Evolutionary conservation across 2,113 vertebrate genomes (phyloP).

Genomic region (Sciurus niger): DNA sequence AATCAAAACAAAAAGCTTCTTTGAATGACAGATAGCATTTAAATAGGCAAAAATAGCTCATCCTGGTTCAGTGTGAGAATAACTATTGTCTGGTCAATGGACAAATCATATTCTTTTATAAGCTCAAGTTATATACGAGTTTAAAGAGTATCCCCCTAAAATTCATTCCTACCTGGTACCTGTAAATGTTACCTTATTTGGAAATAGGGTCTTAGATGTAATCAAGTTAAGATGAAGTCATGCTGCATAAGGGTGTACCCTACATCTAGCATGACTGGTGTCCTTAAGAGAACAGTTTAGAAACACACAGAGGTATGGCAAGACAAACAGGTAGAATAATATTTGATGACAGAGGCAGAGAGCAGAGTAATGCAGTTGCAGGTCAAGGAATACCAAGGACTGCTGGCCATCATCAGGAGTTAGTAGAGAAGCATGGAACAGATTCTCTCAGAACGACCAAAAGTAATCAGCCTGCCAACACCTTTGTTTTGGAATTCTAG

Average conservation of each 20-base stretch:
- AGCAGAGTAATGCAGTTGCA: neutral
- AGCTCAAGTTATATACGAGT: neutral
- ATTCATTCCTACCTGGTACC: neutral
- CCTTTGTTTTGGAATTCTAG: constrained; percentile 16
- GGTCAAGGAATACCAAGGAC: constrained; percentile 38
- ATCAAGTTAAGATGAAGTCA: constrained; percentile 28
- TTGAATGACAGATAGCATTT: neutral
- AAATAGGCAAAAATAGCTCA: constrained; percentile 50
- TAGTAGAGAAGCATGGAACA: neutral
- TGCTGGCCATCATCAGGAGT: neutral
- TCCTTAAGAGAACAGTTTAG: constrained; percentile 11
- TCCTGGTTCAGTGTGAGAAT: neutral
- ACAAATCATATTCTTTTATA: neutral
- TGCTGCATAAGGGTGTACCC: neutral
- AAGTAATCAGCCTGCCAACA: neutral
- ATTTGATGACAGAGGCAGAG: neutral
- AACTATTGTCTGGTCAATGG: neutral
- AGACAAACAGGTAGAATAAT: neutral
- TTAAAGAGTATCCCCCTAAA: neutral
- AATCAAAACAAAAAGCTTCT: constrained; percentile 44
- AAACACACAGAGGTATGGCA: neutral
- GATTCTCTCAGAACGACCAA: neutral
- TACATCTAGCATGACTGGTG: constrained; percentile 1
- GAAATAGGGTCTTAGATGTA: neutral
- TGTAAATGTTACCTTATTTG: neutral